Percentiles rank a stretch among this genome's conserved stretches.
These are phyloP conservation scores for Anoncus sp. DNA, from an alignment of 2,888 invertebrate species.

Conservation along the genomic window DNA sequence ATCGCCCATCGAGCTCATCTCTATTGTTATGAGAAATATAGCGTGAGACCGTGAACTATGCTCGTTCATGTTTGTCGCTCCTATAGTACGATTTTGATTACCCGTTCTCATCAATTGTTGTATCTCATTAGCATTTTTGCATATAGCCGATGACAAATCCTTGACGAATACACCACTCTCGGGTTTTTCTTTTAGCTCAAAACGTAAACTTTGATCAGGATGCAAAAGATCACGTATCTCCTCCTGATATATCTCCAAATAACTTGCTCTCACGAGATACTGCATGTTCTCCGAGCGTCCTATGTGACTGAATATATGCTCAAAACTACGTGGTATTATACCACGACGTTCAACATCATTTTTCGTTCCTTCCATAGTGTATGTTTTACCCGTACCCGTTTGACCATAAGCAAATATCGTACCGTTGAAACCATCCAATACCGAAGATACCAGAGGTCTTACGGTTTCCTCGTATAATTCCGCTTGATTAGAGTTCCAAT, in stretches of 20 bases:
- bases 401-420: constrained; percentile 99
- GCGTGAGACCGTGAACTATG: constrained; percentile 99
- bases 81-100: constrained; percentile 97
- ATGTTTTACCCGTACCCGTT: constrained; percentile 97
- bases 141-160: constrained; percentile 96
- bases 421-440: constrained; percentile 98
- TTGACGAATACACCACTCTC: constrained; percentile 97
- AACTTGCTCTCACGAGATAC: constrained; percentile 98
- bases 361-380: constrained; percentile 90
- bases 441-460: constrained; percentile 96
- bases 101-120: constrained; percentile 96
- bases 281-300: constrained; percentile 95
- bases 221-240: constrained; percentile 90
- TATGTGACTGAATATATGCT: constrained; percentile 98
- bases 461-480: constrained; percentile 98
- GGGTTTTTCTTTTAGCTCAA: constrained; percentile 90
- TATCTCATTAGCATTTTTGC: constrained; percentile 97
- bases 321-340: constrained; percentile 97
- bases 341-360: constrained; percentile 90
- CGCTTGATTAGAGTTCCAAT: constrained; percentile 94
- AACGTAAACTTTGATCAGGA: constrained; percentile 88
- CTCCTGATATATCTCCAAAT: constrained; percentile 98
- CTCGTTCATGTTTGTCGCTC: constrained; percentile 99
- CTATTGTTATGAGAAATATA: constrained; percentile 98
- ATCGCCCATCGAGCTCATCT: constrained; percentile 92